Conservation (phyloP, 2,113 vertebrate species). For the Oreotragus oreotragus region DNA sequence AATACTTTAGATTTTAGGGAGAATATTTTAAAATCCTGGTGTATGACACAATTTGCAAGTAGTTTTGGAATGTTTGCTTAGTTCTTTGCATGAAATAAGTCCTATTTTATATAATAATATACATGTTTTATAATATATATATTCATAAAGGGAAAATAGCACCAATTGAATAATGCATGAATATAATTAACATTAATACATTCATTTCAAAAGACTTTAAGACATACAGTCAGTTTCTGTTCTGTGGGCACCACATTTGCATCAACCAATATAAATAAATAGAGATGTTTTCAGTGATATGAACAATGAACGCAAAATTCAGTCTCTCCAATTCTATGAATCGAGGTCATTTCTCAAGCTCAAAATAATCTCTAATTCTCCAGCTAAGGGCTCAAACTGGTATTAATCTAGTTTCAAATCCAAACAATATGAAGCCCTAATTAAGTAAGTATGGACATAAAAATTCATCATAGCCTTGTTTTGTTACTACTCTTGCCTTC, state of each 20-base stretch:
- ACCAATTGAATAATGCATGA: neutral
- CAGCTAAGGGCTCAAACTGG: neutral
- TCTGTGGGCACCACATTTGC: neutral
- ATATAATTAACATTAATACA: neutral
- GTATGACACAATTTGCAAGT: neutral
- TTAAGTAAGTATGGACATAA: too few relatives aligned
- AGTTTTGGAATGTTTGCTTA: neutral
- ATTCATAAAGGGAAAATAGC: neutral
- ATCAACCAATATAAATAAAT: neutral
- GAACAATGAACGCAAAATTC: neutral
- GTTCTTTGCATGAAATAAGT: neutral
- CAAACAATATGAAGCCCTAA: neutral
- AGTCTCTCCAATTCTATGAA: neutral
- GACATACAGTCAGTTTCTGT: neutral
- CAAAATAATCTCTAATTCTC: neutral
- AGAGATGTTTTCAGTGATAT: neutral
- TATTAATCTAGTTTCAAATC: neutral
- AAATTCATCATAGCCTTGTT: too few relatives aligned
- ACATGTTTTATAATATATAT: neutral
- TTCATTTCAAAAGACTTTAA: neutral
- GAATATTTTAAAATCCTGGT: neutral
- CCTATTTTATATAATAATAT: neutral
- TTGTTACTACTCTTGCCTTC: too few relatives aligned
- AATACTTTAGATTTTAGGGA: too few relatives aligned
- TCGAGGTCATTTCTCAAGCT: neutral